A percentile compares a stretch with the other conserved stretches of the same genome.
Evolutionary conservation across 2,888 invertebrate species (phyloP).

Genomic region (Neuroscelio doddi): DNA sequence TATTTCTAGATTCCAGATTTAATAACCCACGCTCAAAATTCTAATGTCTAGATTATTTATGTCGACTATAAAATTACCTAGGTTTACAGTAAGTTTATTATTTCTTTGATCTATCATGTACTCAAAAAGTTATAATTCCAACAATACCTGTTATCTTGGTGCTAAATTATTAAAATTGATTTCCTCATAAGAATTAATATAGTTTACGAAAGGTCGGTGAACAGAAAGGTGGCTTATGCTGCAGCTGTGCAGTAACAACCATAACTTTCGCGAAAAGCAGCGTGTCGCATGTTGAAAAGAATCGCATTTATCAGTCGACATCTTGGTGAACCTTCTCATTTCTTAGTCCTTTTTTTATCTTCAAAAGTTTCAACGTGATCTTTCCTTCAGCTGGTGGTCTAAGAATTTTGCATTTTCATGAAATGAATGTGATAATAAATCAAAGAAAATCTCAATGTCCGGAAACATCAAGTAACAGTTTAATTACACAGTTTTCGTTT

Average conservation of each 20-base stretch:
- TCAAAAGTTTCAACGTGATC: constrained; percentile 28
- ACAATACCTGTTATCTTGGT: no score
- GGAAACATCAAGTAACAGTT: constrained; percentile 16
- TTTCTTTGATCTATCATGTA: no score
- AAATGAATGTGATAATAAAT: constrained; percentile 51
- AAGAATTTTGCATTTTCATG: constrained; percentile 57
- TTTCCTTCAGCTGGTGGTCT: constrained; percentile 47
- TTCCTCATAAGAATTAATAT: background rate
- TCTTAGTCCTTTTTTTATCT: constrained; percentile 39
- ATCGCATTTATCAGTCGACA: constrained; percentile 52
- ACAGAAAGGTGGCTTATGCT: background rate
- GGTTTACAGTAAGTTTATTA: no score
- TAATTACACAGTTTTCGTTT: constrained; percentile 16
- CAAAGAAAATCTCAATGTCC: constrained; percentile 36
- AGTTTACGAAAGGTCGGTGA: background rate
- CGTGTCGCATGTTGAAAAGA: constrained; percentile 46
- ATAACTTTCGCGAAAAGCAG: constrained; percentile 49
- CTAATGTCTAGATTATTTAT: no score
- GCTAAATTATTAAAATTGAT: no score
- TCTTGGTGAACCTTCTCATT: constrained; percentile 42
- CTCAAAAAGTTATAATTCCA: no score
- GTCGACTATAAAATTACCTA: no score
- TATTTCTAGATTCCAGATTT: no score
- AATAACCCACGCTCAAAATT: no score
- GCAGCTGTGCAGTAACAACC: constrained; percentile 8